Conservation (phyloP, 2,888 invertebrate genomes). For the Eurois occulta region DNA sequence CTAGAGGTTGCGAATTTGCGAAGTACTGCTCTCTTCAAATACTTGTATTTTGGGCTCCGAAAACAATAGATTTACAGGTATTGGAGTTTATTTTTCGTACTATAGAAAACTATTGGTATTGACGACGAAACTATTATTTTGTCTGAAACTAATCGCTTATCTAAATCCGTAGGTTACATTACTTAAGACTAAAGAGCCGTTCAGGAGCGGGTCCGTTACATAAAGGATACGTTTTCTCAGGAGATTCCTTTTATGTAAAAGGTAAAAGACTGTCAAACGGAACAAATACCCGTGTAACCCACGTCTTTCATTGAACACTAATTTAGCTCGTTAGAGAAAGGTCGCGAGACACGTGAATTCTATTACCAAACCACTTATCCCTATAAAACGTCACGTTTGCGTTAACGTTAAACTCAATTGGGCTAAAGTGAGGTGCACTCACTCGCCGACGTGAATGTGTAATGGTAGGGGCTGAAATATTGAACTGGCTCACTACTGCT, state of each 20-base stretch:
- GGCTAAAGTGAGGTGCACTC: conserved; percentile 64
- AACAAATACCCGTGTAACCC: conserved; percentile 37
- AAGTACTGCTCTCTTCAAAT: conserved; percentile 70
- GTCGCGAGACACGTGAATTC: conserved; percentile 58
- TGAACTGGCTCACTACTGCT: conserved; percentile 69
- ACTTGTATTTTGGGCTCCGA: conserved; percentile 67
- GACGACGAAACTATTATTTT: too few species aligned
- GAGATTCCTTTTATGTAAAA: conserved; percentile 15
- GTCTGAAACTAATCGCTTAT: conserved; percentile 13
- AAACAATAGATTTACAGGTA: conserved; percentile 73
- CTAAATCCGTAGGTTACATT: conserved; percentile 11
- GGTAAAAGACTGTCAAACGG: conserved; percentile 40
- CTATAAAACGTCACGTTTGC: conserved; percentile 69
- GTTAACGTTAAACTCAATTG: conserved; percentile 69
- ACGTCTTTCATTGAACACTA: conserved; percentile 57
- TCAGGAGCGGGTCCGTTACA: conserved; percentile 1
- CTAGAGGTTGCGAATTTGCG: conserved; percentile 69
- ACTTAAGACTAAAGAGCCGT: conserved; percentile 8
- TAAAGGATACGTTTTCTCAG: conserved; percentile 17
- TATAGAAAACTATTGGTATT: conserved; percentile 4
- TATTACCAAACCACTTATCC: conserved; percentile 66
- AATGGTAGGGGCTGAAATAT: conserved; percentile 74
- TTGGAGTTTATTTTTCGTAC: conserved; percentile 54
- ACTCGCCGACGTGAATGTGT: conserved; percentile 69
- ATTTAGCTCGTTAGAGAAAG: conserved; percentile 59